These are phyloP conservation scores for Tenthredo mesomela DNA, from an alignment of 2,888 invertebrate species.

Conservation along the genomic window DNA sequence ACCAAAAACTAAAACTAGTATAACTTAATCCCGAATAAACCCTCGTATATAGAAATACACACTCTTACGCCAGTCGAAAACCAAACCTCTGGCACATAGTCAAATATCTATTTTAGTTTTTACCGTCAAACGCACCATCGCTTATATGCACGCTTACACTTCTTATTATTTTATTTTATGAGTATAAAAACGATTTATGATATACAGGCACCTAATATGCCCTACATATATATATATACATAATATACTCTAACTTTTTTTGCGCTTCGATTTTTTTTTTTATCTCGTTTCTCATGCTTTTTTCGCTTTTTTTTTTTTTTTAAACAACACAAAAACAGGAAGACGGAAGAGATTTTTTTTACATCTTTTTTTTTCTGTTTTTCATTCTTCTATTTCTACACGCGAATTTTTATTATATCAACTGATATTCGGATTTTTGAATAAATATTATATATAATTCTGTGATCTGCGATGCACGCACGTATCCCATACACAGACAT, in stretches of 20 bases:
- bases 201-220: not conserved
- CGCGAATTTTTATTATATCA: not conserved
- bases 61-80: constrained; percentile 56
- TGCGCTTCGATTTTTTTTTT: too few relatives aligned
- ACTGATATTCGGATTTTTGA: too few relatives aligned
- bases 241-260: too few relatives aligned
- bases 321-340: not conserved
- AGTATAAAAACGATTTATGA: not conserved
- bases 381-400: not conserved
- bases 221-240: too few relatives aligned
- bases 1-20: not conserved
- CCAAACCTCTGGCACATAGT: constrained; percentile 66
- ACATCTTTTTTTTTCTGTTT: not conserved
- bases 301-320: not conserved
- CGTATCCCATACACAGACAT: not conserved
- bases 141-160: constrained; percentile 56
- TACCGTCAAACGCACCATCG: constrained; percentile 57
- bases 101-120: constrained; percentile 69
- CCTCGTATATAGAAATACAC: constrained; percentile 8
- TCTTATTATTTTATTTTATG: constrained; percentile 49
- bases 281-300: not conserved
- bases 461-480: not conserved
- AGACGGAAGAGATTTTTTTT: not conserved
- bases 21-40: constrained; percentile 15
- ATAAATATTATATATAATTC: too few relatives aligned